Conservation (phyloP, 2,888 invertebrate genomes). For the Dorcus hopei region DNA sequence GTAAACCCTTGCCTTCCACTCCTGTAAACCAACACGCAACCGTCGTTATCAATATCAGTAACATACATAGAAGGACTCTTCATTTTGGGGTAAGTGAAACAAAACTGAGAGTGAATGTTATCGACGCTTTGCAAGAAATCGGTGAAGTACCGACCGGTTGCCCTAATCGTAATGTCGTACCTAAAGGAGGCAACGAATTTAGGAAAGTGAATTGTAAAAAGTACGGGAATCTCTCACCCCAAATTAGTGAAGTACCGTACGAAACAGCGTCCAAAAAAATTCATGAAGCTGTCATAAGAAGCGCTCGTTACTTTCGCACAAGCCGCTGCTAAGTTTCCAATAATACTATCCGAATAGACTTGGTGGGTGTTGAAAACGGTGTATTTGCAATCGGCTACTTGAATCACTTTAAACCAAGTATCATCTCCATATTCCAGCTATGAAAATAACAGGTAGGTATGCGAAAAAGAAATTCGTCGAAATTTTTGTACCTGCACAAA, state of each 20-base stretch:
- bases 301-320: slow-evolving; percentile 61
- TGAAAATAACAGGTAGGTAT: not conserved
- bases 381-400: slow-evolving; percentile 68
- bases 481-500: slow-evolving; percentile 54
- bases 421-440: slow-evolving; percentile 72
- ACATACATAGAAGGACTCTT: slow-evolving; percentile 92
- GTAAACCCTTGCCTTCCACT: slow-evolving; percentile 78
- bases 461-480: not conserved
- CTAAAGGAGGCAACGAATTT: slow-evolving; percentile 45
- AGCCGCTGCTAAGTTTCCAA: slow-evolving; percentile 74
- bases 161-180: slow-evolving; percentile 82
- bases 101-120: slow-evolving; percentile 87
- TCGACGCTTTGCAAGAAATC: slow-evolving; percentile 90
- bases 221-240: slow-evolving; percentile 54
- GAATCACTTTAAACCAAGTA: slow-evolving; percentile 70
- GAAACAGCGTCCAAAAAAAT: slow-evolving; percentile 86
- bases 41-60: slow-evolving; percentile 76
- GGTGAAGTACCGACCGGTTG: slow-evolving; percentile 85
- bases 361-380: slow-evolving; percentile 79
- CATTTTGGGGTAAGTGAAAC: slow-evolving; percentile 91
- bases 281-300: slow-evolving; percentile 76
- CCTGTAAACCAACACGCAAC: slow-evolving; percentile 82
- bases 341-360: slow-evolving; percentile 77
- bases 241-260: slow-evolving; percentile 86
- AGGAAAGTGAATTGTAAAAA: not conserved